Evolutionary conservation across 1,140 invertebrate species (phyloP), one percentile per base, ranked within the genome.

Genomic region (Leptopilina clavipes): DNA sequence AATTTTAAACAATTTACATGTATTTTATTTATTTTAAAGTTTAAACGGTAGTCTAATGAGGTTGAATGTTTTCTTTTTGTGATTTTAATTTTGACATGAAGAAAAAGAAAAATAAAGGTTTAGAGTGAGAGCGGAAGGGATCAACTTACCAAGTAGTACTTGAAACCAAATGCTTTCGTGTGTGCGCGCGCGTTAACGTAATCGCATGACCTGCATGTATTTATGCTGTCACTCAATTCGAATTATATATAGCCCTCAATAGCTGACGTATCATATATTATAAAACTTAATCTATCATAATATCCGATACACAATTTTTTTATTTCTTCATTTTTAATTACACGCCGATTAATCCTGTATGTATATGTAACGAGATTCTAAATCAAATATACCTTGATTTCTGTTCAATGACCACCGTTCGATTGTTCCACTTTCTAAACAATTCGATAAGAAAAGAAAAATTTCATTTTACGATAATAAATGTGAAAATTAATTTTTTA

Each of bases 191-290:
- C 48, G n/a, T 52, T 52, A 52, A 52, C 48, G 48, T n/a, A 52
- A 52, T 52, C 48, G 14, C 48, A 52, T 52, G 48, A 52, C 48
- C 48, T 52, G 48, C 48, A 52, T 52, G 48, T 75, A n/a, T 14
- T 40, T 11, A 48, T 17, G 43, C 19, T 48, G 17, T 25, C 71
- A 72, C 72, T 72, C 72, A 71, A 12, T 52, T 52, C 48, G 14
- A 52, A 52, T 52, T 52, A 52, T 52, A 40, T 73, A 44, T 54
- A 54, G 25, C 48, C 12, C 17, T 31, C 52, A 52, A 45, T 52
- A 65, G 76, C 76, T 74, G 76, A 78, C 76, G 79, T 76, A 78
- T 84, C 81, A 77, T 44, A 52, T 77, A 78, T 84, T 77, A 40
- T 8, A 40, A 40, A 40, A 77, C 71, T 75, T 31, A 79, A 79